Evolutionary conservation across 2,888 invertebrate species (phyloP), one percentile per base, ranked within the genome.

Genomic region (Lagria hirta): DNA sequence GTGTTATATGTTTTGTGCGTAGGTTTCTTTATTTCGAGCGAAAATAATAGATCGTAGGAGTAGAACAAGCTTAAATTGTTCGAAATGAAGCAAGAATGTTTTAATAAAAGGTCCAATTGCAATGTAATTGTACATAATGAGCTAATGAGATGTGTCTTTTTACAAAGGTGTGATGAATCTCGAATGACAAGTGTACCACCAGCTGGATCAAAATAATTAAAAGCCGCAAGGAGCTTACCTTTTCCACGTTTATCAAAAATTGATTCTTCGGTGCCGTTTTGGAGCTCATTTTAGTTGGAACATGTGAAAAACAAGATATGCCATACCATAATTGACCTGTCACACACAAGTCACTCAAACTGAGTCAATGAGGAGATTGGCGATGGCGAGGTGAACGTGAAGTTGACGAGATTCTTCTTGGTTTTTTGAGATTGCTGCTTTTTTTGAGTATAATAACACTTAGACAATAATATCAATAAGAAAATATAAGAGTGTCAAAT

Each of bases 401-500:
- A n/a, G n/a, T n/a, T n/a, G n/a, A n/a, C 16, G 10, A 29, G 22
- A 43, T 21, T 44, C 26, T 21, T 44, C 26, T 38, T 22, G 26
- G 30, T 20, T 45, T 45, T 35, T 33, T 22, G 11, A 41, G 22
- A 43, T 33, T 37, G 13, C 28, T 43, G 27, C 29, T 43, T 43
- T 34, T 20, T 11, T 27, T 17, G 37, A 43, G 10, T n/a, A n/a
- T n/a, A 21, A 38, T 34, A 43, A 34, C 48, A 38, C 21, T 38
- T 22, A 32, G 33, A 43, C 43, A 38, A 18, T 29, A 24, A 29
- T 43, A 43, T 48, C 40, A 32, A 51, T 37, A 48, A 51, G 52
- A 60, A 64, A 64, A 63, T 60, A 62, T 60, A 62, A 58, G 65
- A 64, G 62, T 60, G 61, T 65, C 62, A 63, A 62, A 62, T 62